Base-by-base conservation (phyloP, 2,797 vertebrate genomes). In the Poecilia velifera region DNA sequence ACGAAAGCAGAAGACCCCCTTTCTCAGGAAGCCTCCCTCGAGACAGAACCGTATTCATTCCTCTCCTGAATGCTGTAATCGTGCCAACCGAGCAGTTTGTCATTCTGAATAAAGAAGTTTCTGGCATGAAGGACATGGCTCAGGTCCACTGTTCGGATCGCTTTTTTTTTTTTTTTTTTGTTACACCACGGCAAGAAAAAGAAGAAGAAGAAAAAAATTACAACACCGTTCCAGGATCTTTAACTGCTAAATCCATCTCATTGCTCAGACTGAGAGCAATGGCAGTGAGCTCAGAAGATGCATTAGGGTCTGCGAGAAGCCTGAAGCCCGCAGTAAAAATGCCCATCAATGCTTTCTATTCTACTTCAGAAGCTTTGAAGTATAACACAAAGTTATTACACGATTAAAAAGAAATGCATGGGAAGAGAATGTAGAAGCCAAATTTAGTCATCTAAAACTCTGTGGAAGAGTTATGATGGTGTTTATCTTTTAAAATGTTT, bases 1-100 rank as follows among this genome's bases (percentile, higher is more conserved):
- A 91, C 89, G 84, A 89, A 90, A 87, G 86, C 84, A 86, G 83
- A 84, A 86, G 87, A 85, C 85, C 83, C 87, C 88, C 91, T 94
- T 72, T 28, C n/a, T 92, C 89, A 92, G 85, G 83, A 74, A 87
- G 84, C 77, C 89, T 92, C 91, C 90, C 85, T 76, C 90, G 91
- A 90, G 92, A 93, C 92, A 93, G 92, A 83, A 82, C 84, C 80
- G 85, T 86, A 92, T 94, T 94, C 93, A 93, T 92, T 78, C 80
- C 0, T 46, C 75, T 79, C 76, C 82, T 93, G 84, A 94, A 93
- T 88, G 91, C 92, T 86, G 89, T 85, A 77, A 81, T 86, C 88
- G 88, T 92, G 87, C 90, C 88, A 92, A 90, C 89, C 89, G 89
- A 72, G 90, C 84, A 78, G 93, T 93, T 91, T 88, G 88, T 93